Conservation (phyloP, 37 sponge, comb jelly and placozoan species). For the Beroe forskalii region DNA sequence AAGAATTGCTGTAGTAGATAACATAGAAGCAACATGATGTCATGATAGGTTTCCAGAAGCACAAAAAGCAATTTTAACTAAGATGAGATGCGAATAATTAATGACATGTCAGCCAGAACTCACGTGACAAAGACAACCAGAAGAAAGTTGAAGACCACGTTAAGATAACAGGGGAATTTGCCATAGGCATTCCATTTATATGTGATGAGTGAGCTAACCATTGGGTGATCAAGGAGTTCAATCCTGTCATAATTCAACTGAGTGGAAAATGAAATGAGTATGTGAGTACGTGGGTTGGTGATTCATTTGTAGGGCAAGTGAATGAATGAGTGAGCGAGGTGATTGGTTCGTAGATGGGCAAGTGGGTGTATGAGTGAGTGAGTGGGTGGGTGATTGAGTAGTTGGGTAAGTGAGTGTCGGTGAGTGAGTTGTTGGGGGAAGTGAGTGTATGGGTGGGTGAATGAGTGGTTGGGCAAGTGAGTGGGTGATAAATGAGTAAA, state of each 20-base stretch:
- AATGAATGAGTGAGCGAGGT: no score
- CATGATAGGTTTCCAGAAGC: no score
- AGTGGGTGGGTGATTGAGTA: background rate
- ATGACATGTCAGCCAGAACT: no score
- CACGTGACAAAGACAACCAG: background rate
- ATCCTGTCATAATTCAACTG: constrained; percentile 24
- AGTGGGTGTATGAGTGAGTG: no score
- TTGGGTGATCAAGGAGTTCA: constrained; percentile 18
- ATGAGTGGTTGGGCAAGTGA: background rate
- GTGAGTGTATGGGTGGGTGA: background rate
- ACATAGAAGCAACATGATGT: no score
- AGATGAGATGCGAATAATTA: no score
- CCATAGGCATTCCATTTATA: background rate
- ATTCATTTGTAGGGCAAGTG: no score
- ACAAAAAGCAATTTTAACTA: no score
- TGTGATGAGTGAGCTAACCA: constrained; percentile 6
- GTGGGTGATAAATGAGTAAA: background rate
- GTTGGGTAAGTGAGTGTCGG: background rate
- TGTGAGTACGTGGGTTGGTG: no score
- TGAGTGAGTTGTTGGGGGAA: background rate
- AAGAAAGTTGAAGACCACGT: background rate
- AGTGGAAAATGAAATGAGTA: no score
- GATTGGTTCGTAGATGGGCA: no score
- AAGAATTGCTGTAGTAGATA: no score
- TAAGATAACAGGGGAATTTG: background rate